Evolutionary conservation across 2,797 vertebrate genomes (phyloP).

Genomic region (Clarias platycephalus): DNA sequence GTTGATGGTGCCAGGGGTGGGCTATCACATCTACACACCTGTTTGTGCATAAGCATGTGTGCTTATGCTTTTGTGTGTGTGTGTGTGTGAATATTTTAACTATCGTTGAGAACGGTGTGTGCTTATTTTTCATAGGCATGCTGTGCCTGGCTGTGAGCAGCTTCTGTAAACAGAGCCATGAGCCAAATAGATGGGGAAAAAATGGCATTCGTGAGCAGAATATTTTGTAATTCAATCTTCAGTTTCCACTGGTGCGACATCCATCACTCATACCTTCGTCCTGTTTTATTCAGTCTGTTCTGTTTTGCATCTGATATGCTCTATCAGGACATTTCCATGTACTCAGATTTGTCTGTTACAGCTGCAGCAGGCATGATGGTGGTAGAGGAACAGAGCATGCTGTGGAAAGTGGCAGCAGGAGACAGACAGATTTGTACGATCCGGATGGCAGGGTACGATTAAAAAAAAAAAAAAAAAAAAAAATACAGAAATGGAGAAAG

Average conservation of each 20-base stretch:
- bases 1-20: conserved; percentile 26
- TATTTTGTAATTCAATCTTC: conserved; percentile 1
- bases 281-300: background rate
- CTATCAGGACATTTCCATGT: background rate
- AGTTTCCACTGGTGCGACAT: background rate
- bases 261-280: background rate
- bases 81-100: conserved; percentile 29
- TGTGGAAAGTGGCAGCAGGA: conserved; percentile 26
- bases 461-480: background rate
- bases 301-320: background rate
- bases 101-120: conserved; percentile 9
- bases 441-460: conserved; percentile 52
- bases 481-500: conserved; percentile 14
- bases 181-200: background rate
- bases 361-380: background rate
- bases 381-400: conserved; percentile 5
- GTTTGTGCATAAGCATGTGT: conserved; percentile 17
- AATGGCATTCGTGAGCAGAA: conserved; percentile 41
- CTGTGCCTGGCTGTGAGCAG: conserved; percentile 15
- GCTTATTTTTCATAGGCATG: conserved; percentile 22
- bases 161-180: conserved; percentile 19
- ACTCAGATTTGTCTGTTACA: background rate
- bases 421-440: conserved; percentile 59
- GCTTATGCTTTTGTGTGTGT: background rate
- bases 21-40: conserved; percentile 45